Conservation (phyloP, 2,113 vertebrate genomes). For the Ictidomys tridecemlineatus region DNA sequence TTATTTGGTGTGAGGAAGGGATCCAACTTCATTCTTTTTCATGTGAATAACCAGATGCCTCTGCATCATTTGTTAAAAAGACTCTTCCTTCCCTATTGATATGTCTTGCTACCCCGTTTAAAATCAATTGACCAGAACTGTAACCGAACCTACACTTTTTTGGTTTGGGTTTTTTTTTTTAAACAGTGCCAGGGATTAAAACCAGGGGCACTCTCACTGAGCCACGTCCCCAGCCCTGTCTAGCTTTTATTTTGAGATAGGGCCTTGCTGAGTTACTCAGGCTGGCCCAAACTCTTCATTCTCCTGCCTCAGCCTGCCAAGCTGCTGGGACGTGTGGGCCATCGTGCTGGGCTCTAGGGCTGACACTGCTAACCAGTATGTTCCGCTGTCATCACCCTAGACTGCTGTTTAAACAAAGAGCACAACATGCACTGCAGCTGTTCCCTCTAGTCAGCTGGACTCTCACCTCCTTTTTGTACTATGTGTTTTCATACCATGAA, state of each 20-base stretch:
- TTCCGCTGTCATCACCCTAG: not conserved
- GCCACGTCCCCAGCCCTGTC: too few species aligned
- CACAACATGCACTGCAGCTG: not conserved
- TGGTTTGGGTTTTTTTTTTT: too few species aligned
- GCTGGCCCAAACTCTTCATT: too few species aligned
- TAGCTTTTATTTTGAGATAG: too few species aligned
- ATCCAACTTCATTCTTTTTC: not conserved
- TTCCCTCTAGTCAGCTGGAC: not conserved
- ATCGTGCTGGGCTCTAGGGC: not conserved
- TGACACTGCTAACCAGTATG: not conserved
- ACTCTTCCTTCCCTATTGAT: not conserved
- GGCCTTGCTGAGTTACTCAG: too few species aligned
- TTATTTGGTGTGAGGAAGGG: not conserved
- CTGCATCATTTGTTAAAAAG: not conserved
- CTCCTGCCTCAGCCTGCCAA: too few species aligned
- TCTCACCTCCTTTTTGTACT: not conserved
- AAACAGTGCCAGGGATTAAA: too few species aligned
- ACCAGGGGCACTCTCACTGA: too few species aligned
- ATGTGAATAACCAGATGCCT: not conserved
- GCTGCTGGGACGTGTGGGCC: too few species aligned
- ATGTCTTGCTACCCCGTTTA: not conserved
- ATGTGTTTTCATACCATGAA: constrained; percentile 5
- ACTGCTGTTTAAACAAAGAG: not conserved
- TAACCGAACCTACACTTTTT: not conserved
- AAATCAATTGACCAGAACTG: not conserved